A percentile compares a stretch with the other conserved stretches of the same genome.
phyloP scores from a whole-genome alignment of 2,797 vertebrate genomes.

The Sebastolobus alascanus region DNA sequence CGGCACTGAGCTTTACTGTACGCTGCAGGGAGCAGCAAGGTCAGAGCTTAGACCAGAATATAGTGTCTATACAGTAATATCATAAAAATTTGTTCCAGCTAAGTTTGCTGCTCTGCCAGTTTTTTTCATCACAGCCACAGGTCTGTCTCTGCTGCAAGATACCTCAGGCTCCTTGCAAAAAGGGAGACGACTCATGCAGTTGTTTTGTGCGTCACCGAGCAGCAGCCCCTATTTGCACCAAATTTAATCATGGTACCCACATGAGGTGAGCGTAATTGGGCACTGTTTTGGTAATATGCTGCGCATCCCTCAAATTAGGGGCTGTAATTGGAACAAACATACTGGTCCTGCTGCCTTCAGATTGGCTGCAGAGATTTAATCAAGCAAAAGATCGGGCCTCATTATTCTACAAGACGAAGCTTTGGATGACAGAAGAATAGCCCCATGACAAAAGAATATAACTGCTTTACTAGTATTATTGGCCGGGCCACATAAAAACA shows the following conservation, averaged over 20 bases:
- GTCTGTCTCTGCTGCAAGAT: slow-evolving; percentile 6
- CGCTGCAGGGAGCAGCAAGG: slow-evolving; percentile 24
- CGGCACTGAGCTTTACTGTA: not conserved
- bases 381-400: slow-evolving; percentile 27
- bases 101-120: slow-evolving; percentile 1
- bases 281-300: slow-evolving; percentile 59
- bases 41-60: slow-evolving; percentile 1
- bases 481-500: not conserved
- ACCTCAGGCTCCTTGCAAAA: slow-evolving; percentile 10
- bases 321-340: slow-evolving; percentile 64
- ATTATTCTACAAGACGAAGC: slow-evolving; percentile 19
- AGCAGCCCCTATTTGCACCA: slow-evolving; percentile 31
- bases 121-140: slow-evolving; percentile 13
- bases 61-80: slow-evolving; percentile 1
- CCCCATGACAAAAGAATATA: slow-evolving; percentile 2
- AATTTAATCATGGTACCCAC: slow-evolving; percentile 62
- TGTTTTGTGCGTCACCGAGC: slow-evolving; percentile 39
- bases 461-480: not conserved
- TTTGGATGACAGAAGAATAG: slow-evolving; percentile 28
- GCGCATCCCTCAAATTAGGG: slow-evolving; percentile 61
- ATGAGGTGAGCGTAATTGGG: slow-evolving; percentile 67
- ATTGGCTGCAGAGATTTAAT: slow-evolving; percentile 61
- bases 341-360: slow-evolving; percentile 47
- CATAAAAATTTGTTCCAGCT: slow-evolving; percentile 20
- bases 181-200: slow-evolving; percentile 8